Evolutionary conservation across 2,113 vertebrate genomes (phyloP).

Genomic region (Perognathus longimembris): DNA sequence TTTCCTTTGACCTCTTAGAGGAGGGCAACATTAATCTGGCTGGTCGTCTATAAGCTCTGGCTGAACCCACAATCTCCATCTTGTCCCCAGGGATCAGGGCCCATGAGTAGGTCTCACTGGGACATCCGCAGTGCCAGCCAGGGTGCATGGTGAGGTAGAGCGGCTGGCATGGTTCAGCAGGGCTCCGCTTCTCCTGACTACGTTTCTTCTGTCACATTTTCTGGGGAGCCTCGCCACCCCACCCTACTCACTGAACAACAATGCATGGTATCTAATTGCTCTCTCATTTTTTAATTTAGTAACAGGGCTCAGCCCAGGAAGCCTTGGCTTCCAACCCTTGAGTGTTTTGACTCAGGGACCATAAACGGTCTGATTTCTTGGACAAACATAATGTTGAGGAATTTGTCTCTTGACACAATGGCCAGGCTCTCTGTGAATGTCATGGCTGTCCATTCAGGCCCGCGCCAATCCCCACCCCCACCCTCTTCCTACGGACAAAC

Average conservation of each 20-base stretch:
- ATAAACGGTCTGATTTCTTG: conserved; percentile 82
- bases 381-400: conserved; percentile 70
- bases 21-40: neutral
- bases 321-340: conserved; percentile 75
- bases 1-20: neutral
- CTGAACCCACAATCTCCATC: neutral
- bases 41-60: neutral
- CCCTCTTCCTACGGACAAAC: conserved; percentile 77
- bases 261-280: conserved; percentile 82
- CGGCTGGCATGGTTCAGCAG: neutral
- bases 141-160: fast-evolving
- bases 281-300: conserved; percentile 89
- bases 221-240: conserved; percentile 56
- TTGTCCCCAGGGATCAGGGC: neutral
- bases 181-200: neutral
- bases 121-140: neutral
- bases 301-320: conserved; percentile 88
- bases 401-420: conserved; percentile 78
- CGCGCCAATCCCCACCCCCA: neutral
- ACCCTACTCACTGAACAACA: conserved; percentile 77
- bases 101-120: neutral
- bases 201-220: conserved; percentile 51
- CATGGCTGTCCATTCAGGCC: conserved; percentile 64
- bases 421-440: conserved; percentile 66
- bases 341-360: conserved; percentile 83